These are phyloP conservation scores for Aphis craccivora DNA, from an alignment of 1,140 invertebrate species.

Conservation along the genomic window DNA sequence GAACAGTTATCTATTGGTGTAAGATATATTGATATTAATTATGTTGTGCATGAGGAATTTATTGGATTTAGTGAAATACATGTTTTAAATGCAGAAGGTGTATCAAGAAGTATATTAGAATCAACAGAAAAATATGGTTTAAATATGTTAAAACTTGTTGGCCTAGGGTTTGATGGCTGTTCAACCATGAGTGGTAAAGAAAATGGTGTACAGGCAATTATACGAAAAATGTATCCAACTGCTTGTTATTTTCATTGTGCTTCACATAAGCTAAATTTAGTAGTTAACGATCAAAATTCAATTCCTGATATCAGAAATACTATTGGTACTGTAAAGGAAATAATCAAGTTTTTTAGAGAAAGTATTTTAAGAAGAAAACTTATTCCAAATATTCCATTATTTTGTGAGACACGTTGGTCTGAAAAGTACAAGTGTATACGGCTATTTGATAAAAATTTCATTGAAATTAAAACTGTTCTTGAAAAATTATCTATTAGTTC, in stretches of 20 bases:
- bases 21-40: constrained; percentile 61
- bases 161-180: constrained; percentile 58
- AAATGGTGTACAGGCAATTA: constrained; percentile 44
- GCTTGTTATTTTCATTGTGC: constrained; percentile 56
- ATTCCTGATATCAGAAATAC: not conserved
- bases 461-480: constrained; percentile 22
- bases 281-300: not conserved
- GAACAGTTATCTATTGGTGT: constrained; percentile 62
- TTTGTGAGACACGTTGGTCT: not conserved
- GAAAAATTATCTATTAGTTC: constrained; percentile 4
- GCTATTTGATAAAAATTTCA: not conserved
- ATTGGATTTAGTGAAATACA: constrained; percentile 61
- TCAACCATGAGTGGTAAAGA: constrained; percentile 41
- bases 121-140: not conserved
- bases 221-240: constrained; percentile 1
- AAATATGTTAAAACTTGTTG: constrained; percentile 39
- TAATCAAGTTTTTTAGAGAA: not conserved
- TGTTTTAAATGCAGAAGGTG: not conserved
- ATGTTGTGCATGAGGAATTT: constrained; percentile 61
- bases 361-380: no score
- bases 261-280: constrained; percentile 41
- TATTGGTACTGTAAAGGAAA: not conserved
- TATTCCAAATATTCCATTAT: not conserved
- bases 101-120: not conserved
- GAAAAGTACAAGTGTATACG: not conserved